phyloP scores from a whole-genome alignment of 2,113 vertebrate genomes.

The Colius striatus region DNA sequence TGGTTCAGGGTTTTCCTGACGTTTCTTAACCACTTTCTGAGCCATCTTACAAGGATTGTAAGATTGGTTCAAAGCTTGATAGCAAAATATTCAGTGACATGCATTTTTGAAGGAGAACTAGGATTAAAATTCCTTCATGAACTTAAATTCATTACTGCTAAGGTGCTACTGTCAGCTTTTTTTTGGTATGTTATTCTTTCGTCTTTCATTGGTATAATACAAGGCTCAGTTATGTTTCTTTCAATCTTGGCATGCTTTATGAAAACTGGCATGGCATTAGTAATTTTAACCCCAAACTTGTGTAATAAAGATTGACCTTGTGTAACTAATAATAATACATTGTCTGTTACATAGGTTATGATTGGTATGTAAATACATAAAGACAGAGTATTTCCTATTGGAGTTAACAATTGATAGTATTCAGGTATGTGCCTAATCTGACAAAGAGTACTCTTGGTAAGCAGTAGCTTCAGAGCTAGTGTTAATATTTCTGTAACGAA shows the following conservation, averaged over 20 bases:
- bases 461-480: background rate
- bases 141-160: background rate
- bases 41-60: background rate
- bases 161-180: background rate
- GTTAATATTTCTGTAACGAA: background rate
- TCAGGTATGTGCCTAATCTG: background rate
- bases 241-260: background rate
- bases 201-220: background rate
- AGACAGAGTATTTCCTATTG: background rate
- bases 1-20: background rate
- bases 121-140: background rate
- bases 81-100: background rate
- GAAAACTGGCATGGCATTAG: background rate
- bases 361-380: constrained; percentile 23
- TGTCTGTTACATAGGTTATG: background rate
- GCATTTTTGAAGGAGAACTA: background rate
- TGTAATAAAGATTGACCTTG: constrained; percentile 5
- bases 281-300: background rate
- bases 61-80: background rate
- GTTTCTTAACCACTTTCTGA: background rate
- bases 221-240: background rate
- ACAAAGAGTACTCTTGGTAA: background rate
- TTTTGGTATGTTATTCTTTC: background rate
- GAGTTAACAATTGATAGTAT: background rate
- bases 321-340: background rate